Percentiles rank a stretch among this genome's conserved stretches.
Conservation (phyloP, 2,797 vertebrate genomes). For the Ptychadena robeensis region DNA sequence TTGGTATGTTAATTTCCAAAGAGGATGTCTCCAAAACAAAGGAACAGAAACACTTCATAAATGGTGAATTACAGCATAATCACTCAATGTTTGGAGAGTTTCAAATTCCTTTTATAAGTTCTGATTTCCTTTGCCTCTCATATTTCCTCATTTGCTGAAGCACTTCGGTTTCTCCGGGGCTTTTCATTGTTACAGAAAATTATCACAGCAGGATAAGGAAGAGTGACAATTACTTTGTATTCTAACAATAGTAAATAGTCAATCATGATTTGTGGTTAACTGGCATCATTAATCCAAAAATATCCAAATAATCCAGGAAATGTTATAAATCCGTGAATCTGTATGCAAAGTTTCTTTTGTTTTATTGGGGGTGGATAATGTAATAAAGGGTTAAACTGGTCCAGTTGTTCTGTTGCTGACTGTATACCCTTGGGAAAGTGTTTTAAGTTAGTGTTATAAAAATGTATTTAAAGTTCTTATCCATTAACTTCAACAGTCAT, state of each 20-base stretch:
- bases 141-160: slow-evolving; percentile 37
- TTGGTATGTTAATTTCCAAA: no score
- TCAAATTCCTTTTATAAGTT: neutral
- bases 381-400: no score
- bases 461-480: no score
- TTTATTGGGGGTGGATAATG: no score
- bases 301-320: neutral
- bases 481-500: no score
- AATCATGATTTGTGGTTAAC: neutral
- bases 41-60: neutral
- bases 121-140: slow-evolving; percentile 6
- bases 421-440: no score
- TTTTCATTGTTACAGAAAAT: slow-evolving; percentile 2
- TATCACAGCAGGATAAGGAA: neutral
- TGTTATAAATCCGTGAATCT: no score
- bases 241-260: neutral
- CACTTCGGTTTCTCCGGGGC: neutral
- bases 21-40: neutral
- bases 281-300: neutral
- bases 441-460: no score
- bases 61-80: neutral
- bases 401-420: no score
- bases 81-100: neutral
- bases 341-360: no score
- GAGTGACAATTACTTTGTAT: neutral